Base-by-base conservation (phyloP, 1,140 invertebrate genomes). In the Meteorus sp. region DNA sequence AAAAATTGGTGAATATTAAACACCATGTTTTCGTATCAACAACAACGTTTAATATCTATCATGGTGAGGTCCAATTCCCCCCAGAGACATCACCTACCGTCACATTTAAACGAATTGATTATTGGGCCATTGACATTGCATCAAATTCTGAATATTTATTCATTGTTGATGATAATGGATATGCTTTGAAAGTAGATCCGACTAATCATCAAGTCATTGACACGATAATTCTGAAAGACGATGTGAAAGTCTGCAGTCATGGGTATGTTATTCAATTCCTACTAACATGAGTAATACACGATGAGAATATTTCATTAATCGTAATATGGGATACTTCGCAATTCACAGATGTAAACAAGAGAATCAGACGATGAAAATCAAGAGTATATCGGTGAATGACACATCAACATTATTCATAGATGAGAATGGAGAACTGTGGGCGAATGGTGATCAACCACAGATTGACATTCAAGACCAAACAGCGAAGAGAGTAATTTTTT, bases 371-470 rank as follows among this genome's bases (percentile, higher is more conserved):
- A 80, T 85, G 13, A 87, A 84, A 74, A 82, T 88, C 31, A 84
- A 84, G 67, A 81, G 81, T 64, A 75, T 89, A 56, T 81, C 84
- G 6, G 81, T 84, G 39, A 85, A 80, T 64, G 83, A 85, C 63
- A 83, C 82, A 70, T 82, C 84, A 5, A 76, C 83, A 55, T 76
- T 89, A 5, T 89, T 86, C 74, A 81, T 88, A 19, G 87, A 86
- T 27, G 85, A 86, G 63, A 83, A 77, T 74, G 86, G 87, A 17
- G 85, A 91, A 59, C 74, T 92, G 7, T 91, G 89, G 89, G 87
- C 85, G 0, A 88, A 84, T 63, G 90, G 90, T 37, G 73, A 80
- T 66, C 89, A 90, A 73, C 83, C 85, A 6, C 86, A 90, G 69
- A 84, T 91, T 55, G 83, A 85, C 15, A 81, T 91, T 58, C 84